These are phyloP conservation scores for Squalus acanthias DNA, from an alignment of 2,797 vertebrate species.

Conservation along the genomic window DNA sequence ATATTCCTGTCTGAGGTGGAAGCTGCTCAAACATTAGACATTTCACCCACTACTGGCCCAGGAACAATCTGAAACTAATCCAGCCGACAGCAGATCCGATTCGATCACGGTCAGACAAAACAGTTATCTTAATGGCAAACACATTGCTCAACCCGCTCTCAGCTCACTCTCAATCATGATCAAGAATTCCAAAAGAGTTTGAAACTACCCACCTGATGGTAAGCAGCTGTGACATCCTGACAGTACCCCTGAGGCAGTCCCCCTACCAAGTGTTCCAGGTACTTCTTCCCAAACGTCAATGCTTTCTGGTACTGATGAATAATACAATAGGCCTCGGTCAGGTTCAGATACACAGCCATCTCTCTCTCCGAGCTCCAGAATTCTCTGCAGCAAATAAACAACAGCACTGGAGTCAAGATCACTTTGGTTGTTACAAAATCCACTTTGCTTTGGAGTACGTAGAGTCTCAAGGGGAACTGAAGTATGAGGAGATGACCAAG, in stretches of 20 bases:
- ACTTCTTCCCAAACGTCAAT: conserved; percentile 19
- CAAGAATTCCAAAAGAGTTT: neutral
- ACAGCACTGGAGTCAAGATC: neutral
- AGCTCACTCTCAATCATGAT: neutral
- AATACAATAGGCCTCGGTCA: neutral
- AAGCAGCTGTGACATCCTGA: conserved; percentile 10
- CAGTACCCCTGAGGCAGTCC: neutral
- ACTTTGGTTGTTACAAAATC: neutral
- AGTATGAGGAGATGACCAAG: neutral
- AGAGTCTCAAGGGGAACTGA: neutral
- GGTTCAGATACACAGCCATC: conserved; percentile 5
- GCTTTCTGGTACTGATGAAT: conserved; percentile 27
- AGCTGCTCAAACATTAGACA: neutral
- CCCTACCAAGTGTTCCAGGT: neutral
- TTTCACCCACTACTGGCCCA: neutral
- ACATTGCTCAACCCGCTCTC: neutral
- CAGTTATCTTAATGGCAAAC: neutral
- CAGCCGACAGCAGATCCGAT: neutral
- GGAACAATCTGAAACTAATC: neutral
- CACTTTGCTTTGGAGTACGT: neutral
- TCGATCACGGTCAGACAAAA: neutral
- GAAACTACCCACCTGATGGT: neutral
- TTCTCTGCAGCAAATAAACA: neutral
- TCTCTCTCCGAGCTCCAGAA: neutral
- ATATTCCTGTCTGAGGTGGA: neutral